Conservation (phyloP, 2,797 vertebrate species). For the Thaleichthys pacificus region DNA sequence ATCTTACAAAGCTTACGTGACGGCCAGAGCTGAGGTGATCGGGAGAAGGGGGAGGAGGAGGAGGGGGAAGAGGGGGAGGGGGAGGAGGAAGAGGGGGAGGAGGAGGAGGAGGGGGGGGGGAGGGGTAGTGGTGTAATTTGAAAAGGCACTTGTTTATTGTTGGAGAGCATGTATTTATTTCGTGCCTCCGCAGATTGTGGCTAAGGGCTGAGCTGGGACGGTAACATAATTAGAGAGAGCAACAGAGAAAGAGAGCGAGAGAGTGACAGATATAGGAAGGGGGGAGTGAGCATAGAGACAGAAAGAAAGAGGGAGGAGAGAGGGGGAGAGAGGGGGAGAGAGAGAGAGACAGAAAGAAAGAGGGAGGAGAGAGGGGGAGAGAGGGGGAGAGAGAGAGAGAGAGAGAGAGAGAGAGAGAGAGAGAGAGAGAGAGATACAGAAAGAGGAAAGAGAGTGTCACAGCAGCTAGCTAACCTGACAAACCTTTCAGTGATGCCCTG, state of each 20-base stretch:
- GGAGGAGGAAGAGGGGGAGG: slow-evolving; percentile 47
- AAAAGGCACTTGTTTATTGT: slow-evolving; percentile 83
- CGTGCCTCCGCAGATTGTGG: slow-evolving; percentile 80
- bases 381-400: not conserved
- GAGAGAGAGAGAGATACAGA: no score
- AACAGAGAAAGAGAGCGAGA: slow-evolving; percentile 29
- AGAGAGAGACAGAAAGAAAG: slow-evolving; percentile 42
- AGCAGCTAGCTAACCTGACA: slow-evolving; percentile 43
- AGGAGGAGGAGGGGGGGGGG: slow-evolving; percentile 48
- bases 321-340: not conserved
- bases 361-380: slow-evolving; percentile 35
- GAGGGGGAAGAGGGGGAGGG: slow-evolving; percentile 44
- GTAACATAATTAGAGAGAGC: slow-evolving; percentile 73
- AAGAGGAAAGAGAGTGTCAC: slow-evolving; percentile 39
- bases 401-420: no score
- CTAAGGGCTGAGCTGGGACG: slow-evolving; percentile 73
- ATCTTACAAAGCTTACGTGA: no score
- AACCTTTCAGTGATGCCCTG: not conserved
- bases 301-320: no score
- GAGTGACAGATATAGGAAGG: not conserved
- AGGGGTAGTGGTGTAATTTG: slow-evolving; percentile 72
- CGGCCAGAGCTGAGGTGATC: slow-evolving; percentile 15
- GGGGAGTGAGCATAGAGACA: no score
- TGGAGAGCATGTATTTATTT: slow-evolving; percentile 81
- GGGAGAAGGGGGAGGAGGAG: slow-evolving; percentile 52